Evolutionary conservation across 2,797 vertebrate species (phyloP).

Genomic region (Sebastes minor): DNA sequence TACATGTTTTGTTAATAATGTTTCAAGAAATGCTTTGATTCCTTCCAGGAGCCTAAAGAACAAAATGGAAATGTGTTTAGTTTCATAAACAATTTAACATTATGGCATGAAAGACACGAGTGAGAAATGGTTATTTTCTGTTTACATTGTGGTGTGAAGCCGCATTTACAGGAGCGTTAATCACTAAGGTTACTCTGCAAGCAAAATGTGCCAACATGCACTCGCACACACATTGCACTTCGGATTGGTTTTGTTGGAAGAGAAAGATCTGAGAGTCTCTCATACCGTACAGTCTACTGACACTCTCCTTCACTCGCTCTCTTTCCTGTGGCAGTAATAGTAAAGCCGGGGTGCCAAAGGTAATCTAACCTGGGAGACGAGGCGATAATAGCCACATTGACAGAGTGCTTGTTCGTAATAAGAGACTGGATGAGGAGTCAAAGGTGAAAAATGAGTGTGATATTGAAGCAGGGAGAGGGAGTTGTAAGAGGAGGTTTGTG

Average conservation of each 20-base stretch:
- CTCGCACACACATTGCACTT: not conserved
- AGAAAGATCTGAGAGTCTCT: constrained; percentile 39
- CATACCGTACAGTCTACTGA: constrained; percentile 18
- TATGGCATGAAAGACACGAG: constrained; percentile 1
- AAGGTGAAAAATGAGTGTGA: constrained; percentile 83
- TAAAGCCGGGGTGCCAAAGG: constrained; percentile 70
- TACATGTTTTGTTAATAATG: constrained; percentile 45
- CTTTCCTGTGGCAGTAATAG: constrained; percentile 51
- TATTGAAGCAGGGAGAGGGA: constrained; percentile 70
- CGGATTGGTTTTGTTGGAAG: constrained; percentile 43
- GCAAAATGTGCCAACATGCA: not conserved
- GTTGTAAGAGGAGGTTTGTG: constrained; percentile 59
- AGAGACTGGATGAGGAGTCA: constrained; percentile 79
- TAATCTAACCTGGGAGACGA: constrained; percentile 78
- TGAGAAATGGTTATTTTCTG: not conserved
- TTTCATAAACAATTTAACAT: constrained; percentile 21
- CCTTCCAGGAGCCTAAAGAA: constrained; percentile 13
- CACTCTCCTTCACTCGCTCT: constrained; percentile 17
- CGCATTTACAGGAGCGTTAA: not conserved
- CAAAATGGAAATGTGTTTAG: constrained; percentile 20
- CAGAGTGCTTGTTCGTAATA: constrained; percentile 77
- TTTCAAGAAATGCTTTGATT: constrained; percentile 57
- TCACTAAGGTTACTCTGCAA: not conserved
- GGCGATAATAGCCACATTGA: constrained; percentile 79
- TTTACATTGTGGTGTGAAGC: not conserved